These are phyloP conservation scores for Maconellicoccus hirsutus DNA, from an alignment of 1,140 invertebrate species.

Conservation along the genomic window DNA sequence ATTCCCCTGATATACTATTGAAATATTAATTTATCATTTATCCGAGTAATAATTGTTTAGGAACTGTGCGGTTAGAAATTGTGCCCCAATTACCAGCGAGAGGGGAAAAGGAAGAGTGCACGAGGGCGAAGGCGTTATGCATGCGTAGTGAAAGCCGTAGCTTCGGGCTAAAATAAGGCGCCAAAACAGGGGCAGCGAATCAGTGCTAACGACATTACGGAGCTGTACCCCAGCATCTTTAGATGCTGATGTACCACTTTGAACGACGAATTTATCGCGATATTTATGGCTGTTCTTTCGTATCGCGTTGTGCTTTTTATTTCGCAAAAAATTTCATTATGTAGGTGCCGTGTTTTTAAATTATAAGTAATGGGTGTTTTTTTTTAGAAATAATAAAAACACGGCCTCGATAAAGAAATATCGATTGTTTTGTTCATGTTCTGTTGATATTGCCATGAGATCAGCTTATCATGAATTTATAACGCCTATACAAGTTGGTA, in stretches of 20 bases:
- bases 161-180: constrained; percentile 17
- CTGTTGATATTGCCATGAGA: constrained; percentile 17
- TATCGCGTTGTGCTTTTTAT: background rate
- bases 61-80: constrained; percentile 3
- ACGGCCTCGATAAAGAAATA: constrained; percentile 13
- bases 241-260: background rate
- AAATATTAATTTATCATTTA: constrained; percentile 6
- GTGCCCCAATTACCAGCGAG: background rate
- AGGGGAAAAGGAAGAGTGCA: background rate
- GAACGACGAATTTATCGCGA: background rate
- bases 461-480: constrained; percentile 16
- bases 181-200: constrained; percentile 15
- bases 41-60: constrained; percentile 9
- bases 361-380: background rate
- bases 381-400: background rate
- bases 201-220: constrained; percentile 14
- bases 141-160: constrained; percentile 6
- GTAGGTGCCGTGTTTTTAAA: background rate
- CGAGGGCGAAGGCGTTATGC: background rate
- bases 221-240: constrained; percentile 12
- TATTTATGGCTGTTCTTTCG: background rate
- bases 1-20: constrained; percentile 3
- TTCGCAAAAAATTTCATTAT: background rate
- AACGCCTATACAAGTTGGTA: constrained; percentile 21
- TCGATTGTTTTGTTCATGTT: constrained; percentile 17